Base-by-base conservation (phyloP, 2,888 invertebrate genomes). In the Orgyia antiqua region DNA sequence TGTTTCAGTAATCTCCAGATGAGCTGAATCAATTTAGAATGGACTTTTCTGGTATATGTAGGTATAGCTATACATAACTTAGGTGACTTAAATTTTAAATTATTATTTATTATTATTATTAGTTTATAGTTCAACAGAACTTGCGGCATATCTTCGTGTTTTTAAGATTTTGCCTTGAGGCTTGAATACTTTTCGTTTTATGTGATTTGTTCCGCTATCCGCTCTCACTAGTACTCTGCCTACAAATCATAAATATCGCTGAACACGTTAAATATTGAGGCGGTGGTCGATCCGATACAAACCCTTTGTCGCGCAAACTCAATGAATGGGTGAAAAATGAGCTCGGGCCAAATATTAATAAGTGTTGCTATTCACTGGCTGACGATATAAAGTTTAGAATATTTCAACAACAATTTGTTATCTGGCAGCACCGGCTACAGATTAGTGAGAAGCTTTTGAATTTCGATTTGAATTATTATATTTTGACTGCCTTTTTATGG, bases 271-370 rank as follows among this genome's bases (percentile, higher is more conserved):
- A 63, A 60, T 61, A 63, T 56, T 58, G 55, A 47, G 46, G 38
- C 45, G 31, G 8, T 36, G 47, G 39, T 31, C 44, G 44, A 42
- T 42, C 27, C 42, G 30, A 45, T 39, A 41, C 48, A 52, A 53
- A 60, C 53, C 56, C 58, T 58, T 61, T 58, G 58, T 58, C 56
- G 57, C 45, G 31, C 34, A 39, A 45, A 40, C 42, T 18, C 44
- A 27, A 41, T 53, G 50, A 58, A 56, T 50, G 56, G 51, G 56
- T 64, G 65, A 68, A 65, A 66, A 67, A 67, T 65, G 63, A 61
- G 39, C 45, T 42, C 29, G 28, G 34, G 40, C 36, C 29, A 43
- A 49, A 42, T 54, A 45, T 51, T 50, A 51, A 55, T 52, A 52
- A 50, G 52, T 43, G 39, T 30, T 42, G 33, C 51, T 48, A 43